These are phyloP conservation scores for Pogona vitticeps DNA, from an alignment of 2,113 vertebrate species.

Conservation along the genomic window DNA sequence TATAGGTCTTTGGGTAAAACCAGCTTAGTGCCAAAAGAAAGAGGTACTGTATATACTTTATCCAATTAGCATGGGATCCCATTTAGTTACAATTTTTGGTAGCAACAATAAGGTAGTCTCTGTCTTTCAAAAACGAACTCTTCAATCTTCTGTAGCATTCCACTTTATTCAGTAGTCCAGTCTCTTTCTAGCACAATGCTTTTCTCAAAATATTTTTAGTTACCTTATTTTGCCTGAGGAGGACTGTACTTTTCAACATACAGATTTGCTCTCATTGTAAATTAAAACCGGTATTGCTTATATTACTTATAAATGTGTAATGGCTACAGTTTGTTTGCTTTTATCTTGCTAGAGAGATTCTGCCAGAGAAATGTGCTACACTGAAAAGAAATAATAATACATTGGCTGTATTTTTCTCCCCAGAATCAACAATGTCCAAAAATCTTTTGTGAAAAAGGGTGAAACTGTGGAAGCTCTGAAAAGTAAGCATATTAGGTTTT, in stretches of 20 bases:
- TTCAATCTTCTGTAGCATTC: not conserved
- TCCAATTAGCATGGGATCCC: too few species aligned
- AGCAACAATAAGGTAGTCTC: not conserved
- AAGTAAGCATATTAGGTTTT: slow-evolving; percentile 77
- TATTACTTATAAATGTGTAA: not conserved
- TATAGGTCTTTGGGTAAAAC: not conserved
- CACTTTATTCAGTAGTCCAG: not conserved
- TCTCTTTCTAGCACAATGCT: not conserved
- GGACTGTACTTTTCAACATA: not conserved
- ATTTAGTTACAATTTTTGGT: too few species aligned
- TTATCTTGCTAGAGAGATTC: not conserved
- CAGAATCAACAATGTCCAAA: slow-evolving; percentile 92
- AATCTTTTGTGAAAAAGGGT: slow-evolving; percentile 89
- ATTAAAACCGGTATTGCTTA: not conserved
- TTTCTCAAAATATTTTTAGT: not conserved
- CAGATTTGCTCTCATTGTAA: not conserved
- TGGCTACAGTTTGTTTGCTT: not conserved
- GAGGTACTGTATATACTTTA: too few species aligned
- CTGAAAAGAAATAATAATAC: not conserved
- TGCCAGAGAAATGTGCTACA: not conserved
- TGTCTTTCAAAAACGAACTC: not conserved
- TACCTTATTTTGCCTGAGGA: not conserved
- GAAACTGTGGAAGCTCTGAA: slow-evolving; percentile 89
- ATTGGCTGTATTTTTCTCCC: slow-evolving; percentile 47
- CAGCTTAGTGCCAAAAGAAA: not conserved